A percentile compares a stretch with the other conserved stretches of the same genome.
phyloP scores from a whole-genome alignment of 2,113 vertebrate genomes.

The Dromas ardeola region DNA sequence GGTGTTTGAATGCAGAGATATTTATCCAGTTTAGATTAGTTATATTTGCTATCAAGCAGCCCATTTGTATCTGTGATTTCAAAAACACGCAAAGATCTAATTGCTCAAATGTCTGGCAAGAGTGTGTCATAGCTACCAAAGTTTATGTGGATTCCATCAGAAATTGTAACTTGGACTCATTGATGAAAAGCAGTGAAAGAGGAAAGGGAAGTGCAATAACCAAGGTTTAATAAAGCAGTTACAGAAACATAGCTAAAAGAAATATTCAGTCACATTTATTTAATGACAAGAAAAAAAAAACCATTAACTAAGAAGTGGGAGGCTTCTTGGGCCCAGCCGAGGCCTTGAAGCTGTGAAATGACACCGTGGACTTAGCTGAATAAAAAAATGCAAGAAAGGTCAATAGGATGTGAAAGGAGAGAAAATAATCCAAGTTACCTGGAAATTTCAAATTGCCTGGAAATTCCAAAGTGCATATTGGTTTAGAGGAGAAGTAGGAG shows the following conservation, averaged over 20 bases:
- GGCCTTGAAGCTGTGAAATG: background rate
- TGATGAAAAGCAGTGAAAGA: background rate
- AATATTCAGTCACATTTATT: background rate
- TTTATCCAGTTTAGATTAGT: background rate
- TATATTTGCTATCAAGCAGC: background rate
- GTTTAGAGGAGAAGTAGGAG: background rate
- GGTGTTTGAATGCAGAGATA: background rate
- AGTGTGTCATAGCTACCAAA: background rate
- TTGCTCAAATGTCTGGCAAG: background rate
- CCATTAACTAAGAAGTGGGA: background rate
- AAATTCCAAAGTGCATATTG: background rate
- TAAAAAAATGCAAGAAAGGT: background rate
- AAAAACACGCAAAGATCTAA: background rate
- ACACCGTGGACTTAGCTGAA: background rate
- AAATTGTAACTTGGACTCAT: background rate
- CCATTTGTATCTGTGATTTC: background rate
- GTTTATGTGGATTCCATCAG: background rate
- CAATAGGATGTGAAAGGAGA: background rate
- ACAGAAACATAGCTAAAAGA: background rate
- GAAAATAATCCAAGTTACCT: background rate
- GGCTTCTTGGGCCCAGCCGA: background rate
- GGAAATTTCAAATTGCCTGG: background rate
- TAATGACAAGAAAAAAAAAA: background rate
- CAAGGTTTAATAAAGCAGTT: background rate
- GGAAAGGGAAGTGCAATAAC: background rate